Evolutionary conservation across 2,113 vertebrate genomes (phyloP), one percentile per base, ranked within the genome.

Genomic region (Azemiops feae): DNA sequence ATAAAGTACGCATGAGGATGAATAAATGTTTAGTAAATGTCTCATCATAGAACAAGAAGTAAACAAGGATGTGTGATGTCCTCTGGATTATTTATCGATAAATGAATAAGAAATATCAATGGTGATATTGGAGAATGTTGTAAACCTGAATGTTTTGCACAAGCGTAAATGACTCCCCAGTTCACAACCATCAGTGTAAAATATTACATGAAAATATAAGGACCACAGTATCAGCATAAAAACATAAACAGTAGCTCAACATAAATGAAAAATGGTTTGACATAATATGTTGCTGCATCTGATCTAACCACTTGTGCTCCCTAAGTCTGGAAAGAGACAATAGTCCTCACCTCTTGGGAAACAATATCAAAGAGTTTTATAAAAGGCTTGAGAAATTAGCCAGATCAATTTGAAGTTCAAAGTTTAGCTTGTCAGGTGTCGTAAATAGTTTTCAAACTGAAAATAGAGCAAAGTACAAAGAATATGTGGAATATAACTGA

Each of bases 381-480:
- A 39, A 81, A 81, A 39, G 34, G 69, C 34, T 81, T 8, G 69
- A 81, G 69, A 81, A n/a, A 16, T 60, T 87, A 88, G 8, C 85
- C 92, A 3, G 50, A n/a, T 58, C 93, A 90, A 30, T 43, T 53
- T 52, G 4, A 60, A 5, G 5, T 92, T 94, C 30, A 93, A 95
- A 90, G 39, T 0, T 39, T 30, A 14, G 1, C 0, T 86, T 27
- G 10, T 30, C 30, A 92, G 91, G 93, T 64, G 34, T 4, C 57
- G 47, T 34, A 0, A 93, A 89, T 55, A 89, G 52, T 2, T 90
- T 39, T n/a, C 91, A 89, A 34, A 54, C 12, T 74, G 93, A 94
- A 93, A 0, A 0, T 87, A 87, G 18, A 91, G 2, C 89, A 69
- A 94, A 57, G n/a, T 91, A n/a, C 2, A 89, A 93, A 93, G 27